Conservation (phyloP, 2,797 vertebrate genomes). For the Pampus argenteus region DNA sequence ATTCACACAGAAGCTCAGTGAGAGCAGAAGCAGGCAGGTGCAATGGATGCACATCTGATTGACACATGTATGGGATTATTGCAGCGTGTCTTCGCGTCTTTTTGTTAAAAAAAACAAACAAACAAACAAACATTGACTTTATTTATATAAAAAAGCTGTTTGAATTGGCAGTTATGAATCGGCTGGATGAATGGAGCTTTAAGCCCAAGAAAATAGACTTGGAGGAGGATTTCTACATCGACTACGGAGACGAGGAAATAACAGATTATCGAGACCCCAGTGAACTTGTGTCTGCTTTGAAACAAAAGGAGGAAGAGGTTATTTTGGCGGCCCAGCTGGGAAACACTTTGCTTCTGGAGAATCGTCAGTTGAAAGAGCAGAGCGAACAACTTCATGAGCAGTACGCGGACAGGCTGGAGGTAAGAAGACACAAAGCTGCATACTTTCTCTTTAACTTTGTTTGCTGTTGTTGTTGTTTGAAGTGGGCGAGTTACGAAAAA, state of each 20-base stretch:
- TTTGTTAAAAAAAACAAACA: background rate
- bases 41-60: background rate
- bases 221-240: conserved; percentile 82
- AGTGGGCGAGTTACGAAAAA: background rate
- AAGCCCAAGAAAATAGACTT: conserved; percentile 73
- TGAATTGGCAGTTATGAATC: conserved; percentile 69
- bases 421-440: conserved; percentile 67
- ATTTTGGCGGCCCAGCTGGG: conserved; percentile 87
- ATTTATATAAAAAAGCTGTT: background rate
- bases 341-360: conserved; percentile 86
- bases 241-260: conserved; percentile 80
- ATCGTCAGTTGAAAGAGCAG: conserved; percentile 83
- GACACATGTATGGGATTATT: background rate
- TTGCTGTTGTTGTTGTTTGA: background rate
- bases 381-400: conserved; percentile 77
- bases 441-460: background rate
- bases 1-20: background rate
- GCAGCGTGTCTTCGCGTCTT: background rate
- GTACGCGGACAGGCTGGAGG: conserved; percentile 83
- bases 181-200: conserved; percentile 70
- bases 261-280: conserved; percentile 75
- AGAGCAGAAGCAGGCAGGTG: conserved; percentile 22
- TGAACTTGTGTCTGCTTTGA: conserved; percentile 82
- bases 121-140: no score
- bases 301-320: conserved; percentile 88